Evolutionary conservation across 2,888 invertebrate genomes (phyloP).

Genomic region (Tyria jacobaeae): DNA sequence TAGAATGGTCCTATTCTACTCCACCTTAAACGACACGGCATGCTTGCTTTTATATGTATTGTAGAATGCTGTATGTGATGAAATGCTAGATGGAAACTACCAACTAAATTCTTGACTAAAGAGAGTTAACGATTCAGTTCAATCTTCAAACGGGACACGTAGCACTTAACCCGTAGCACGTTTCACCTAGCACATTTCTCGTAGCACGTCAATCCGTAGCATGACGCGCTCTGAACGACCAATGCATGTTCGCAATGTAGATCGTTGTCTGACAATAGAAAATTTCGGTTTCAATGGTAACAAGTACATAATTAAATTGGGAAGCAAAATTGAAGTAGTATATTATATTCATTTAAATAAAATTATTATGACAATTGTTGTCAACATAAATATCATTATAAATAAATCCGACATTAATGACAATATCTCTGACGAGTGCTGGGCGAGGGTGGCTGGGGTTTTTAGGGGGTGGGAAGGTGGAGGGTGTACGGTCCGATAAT

Average conservation of each 20-base stretch:
- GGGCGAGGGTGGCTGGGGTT: conserved; percentile 8
- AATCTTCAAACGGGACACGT: conserved; percentile 1
- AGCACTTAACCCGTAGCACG: conserved; percentile 2
- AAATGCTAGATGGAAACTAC: no score
- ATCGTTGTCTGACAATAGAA: conserved; percentile 20
- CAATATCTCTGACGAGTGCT: conserved; percentile 47
- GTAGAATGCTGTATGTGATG: no score
- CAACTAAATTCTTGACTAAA: no score
- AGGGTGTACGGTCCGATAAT: conserved; percentile 75
- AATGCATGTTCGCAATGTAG: conserved; percentile 44
- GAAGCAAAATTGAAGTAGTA: background rate
- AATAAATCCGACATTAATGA: conserved; percentile 62
- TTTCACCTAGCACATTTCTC: background rate
- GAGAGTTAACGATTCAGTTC: no score
- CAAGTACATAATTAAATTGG: background rate
- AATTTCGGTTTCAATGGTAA: background rate
- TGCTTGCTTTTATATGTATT: no score
- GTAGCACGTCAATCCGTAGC: conserved; percentile 17
- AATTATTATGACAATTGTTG: conserved; percentile 31
- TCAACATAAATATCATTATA: conserved; percentile 45
- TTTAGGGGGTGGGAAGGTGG: conserved; percentile 48
- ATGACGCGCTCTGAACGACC: background rate
- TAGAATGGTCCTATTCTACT: no score
- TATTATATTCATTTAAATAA: background rate
- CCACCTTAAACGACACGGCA: no score